Evolutionary conservation across 1,140 invertebrate genomes (phyloP), one percentile per base, ranked within the genome.

Genomic region (Heliconius congener): DNA sequence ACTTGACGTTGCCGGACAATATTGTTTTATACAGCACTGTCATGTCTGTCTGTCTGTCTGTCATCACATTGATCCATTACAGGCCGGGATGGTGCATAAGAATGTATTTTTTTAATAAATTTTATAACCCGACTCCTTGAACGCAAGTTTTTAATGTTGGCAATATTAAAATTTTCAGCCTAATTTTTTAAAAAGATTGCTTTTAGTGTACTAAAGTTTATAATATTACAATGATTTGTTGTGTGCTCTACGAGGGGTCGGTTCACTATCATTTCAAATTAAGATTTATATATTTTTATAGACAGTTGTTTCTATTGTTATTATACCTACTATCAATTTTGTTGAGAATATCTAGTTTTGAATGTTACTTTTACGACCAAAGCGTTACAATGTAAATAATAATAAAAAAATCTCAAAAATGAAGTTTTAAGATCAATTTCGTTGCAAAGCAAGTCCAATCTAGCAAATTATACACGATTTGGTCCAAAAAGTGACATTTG

Each of bases 281-380:
- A 66, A 92, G 88, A 93, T 90, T 89, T 93, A 91, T 93, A 93
- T 93, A 93, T 93, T 93, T 93, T 93, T 93, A 93, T 93, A 93
- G 89, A 87, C 84, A 86, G 90, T 93, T 87, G 79, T 88, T 87
- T 87, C 86, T 86, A 83, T 86, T 87, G 87, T 88, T 88, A 52
- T 52, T 52, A 83, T 80, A 83, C 82, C 82, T 87, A 83, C 83
- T 83, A 87, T 85, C 82, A 79, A 83, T 87, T 89, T 87, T 87
- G 86, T 89, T 89, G 80, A 82, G n/a, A 79, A 74, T 83, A 42
- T 71, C 77, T 74, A 74, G 23, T 66, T 66, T 66, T n/a, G 9
- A 66, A 66, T 66, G 60, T 66, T 30, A 66, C 60, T 66, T 57
- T 57, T 57, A 23, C 55, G n/a, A 57, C 19, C 52, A 55, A 55